Evolutionary conservation across 1,140 invertebrate species (phyloP).

Genomic region (Drosophila sp.): DNA sequence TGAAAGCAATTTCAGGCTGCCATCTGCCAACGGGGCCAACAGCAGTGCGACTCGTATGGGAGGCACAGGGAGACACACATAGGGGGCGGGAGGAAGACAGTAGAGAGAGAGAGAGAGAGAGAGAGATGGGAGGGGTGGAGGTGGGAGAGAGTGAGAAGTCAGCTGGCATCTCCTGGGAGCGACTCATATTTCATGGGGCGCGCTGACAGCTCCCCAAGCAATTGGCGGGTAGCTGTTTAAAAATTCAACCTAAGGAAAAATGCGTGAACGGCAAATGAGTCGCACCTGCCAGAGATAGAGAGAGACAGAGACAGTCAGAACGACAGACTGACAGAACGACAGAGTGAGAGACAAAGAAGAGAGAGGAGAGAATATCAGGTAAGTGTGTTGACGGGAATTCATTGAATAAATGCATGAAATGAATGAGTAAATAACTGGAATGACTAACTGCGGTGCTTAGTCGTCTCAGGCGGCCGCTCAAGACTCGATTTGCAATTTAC

Average conservation of each 20-base stretch:
- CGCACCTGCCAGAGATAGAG: constrained; percentile 49
- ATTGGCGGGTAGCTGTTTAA: constrained; percentile 60
- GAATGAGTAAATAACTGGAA: constrained; percentile 78
- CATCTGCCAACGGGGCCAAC: constrained; percentile 23
- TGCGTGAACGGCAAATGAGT: constrained; percentile 69
- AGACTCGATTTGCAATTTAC: constrained; percentile 35
- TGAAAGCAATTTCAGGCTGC: constrained; percentile 54
- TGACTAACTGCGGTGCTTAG: constrained; percentile 73
- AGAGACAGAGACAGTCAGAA: neutral
- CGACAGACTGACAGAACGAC: no score
- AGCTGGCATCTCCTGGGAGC: constrained; percentile 17
- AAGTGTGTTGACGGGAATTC: constrained; percentile 21
- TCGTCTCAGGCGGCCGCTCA: constrained; percentile 29
- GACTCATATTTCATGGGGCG: constrained; percentile 64
- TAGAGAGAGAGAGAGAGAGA: neutral
- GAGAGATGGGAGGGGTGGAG: neutral
- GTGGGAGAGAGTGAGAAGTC: constrained; percentile 9
- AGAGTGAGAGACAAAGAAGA: no score
- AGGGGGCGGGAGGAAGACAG: neutral
- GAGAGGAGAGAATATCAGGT: constrained; percentile 10
- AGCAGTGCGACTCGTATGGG: neutral
- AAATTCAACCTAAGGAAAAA: constrained; percentile 65
- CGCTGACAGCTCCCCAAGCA: constrained; percentile 67
- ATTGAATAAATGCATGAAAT: constrained; percentile 81
- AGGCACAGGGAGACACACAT: constrained; percentile 17